A percentile compares a stretch with the other conserved stretches of the same genome.
These are phyloP conservation scores for Crematogaster levior DNA, from an alignment of 2,888 invertebrate species.

Conservation along the genomic window DNA sequence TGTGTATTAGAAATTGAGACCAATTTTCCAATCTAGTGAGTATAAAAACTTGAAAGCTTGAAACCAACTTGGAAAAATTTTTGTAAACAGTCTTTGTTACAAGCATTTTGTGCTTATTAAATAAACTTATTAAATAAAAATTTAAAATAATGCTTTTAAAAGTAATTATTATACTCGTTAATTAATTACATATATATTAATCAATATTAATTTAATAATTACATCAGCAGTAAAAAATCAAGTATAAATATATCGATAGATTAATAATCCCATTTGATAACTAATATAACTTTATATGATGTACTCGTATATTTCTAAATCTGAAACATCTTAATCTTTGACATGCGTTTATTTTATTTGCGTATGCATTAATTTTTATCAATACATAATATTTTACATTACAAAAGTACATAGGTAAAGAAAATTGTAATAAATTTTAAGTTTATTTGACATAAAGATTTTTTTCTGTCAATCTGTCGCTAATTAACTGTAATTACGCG, in stretches of 20 bases:
- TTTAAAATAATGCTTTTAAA: background rate
- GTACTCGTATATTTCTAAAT: background rate
- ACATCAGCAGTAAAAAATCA: background rate
- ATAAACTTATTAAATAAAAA: background rate
- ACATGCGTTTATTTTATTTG: background rate
- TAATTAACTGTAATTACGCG: constrained; percentile 72
- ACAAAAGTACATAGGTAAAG: background rate
- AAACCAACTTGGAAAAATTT: background rate
- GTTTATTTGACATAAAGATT: background rate
- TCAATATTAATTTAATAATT: background rate
- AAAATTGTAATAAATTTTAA: background rate
- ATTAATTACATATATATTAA: constrained; percentile 9
- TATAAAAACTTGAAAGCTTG: background rate
- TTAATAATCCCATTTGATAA: background rate
- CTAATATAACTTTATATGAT: background rate
- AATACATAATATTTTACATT: background rate
- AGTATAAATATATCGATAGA: background rate
- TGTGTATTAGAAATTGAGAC: background rate
- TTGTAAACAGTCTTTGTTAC: background rate
- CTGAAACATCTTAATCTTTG: background rate
- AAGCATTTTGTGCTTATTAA: background rate
- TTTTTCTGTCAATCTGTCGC: constrained; percentile 56
- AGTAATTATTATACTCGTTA: background rate
- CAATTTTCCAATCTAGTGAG: background rate
- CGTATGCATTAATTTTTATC: background rate